Conservation (phyloP, 2,888 invertebrate species). For the Scrobipalpa atriplicella region DNA sequence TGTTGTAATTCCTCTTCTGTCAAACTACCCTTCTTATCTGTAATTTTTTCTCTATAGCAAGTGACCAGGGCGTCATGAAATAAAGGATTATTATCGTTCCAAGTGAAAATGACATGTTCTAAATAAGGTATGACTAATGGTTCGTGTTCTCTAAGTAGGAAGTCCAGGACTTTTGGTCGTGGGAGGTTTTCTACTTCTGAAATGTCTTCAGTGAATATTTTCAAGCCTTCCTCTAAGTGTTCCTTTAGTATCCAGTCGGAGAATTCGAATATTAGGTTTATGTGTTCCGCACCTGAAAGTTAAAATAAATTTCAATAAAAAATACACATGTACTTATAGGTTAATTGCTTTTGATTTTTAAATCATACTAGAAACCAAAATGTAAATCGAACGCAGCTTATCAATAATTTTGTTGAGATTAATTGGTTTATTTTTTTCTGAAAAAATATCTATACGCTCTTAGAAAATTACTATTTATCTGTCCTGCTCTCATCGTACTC, state of each 20-base stretch:
- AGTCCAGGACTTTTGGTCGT: conserved; percentile 93
- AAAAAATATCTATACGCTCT: no score
- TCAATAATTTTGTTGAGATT: no score
- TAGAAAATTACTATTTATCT: no score
- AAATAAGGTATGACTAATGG: conserved; percentile 94
- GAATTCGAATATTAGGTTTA: conserved; percentile 96
- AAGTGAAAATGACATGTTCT: conserved; percentile 95
- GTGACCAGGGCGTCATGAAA: conserved; percentile 96
- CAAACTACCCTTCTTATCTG: conserved; percentile 59
- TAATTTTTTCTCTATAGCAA: conserved; percentile 91
- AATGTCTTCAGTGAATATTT: conserved; percentile 93
- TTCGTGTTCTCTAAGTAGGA: conserved; percentile 91
- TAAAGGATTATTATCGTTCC: conserved; percentile 92
- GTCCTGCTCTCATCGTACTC: no score
- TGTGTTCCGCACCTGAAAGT: conserved; percentile 85
- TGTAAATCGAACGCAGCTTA: no score
- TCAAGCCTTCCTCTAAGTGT: conserved; percentile 94
- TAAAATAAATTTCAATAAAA: not conserved
- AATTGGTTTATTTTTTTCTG: no score
- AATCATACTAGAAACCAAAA: no score
- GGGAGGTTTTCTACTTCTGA: conserved; percentile 95
- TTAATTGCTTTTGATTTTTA: no score
- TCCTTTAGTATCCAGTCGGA: conserved; percentile 95
- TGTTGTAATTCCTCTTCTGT: conserved; percentile 67
- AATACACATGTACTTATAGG: no score